Percentiles rank a stretch among this genome's conserved stretches.
Conservation (phyloP, 2,888 invertebrate species). For the Eilema caniola region DNA sequence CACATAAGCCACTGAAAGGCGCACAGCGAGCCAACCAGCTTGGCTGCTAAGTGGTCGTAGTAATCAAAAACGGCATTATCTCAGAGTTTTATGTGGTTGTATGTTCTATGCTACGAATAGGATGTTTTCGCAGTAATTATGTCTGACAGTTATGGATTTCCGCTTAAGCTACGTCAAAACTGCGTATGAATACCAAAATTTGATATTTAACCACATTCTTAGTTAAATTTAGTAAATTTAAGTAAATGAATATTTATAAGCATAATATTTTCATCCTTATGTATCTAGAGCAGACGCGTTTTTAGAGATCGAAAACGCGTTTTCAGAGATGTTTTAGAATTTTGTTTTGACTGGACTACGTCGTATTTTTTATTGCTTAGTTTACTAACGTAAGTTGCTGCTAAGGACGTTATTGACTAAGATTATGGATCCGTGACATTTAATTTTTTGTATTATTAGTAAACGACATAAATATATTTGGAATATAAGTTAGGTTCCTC, state of each 20-base stretch:
- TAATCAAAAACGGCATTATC: too few species aligned
- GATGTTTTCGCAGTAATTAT: constrained; percentile 15
- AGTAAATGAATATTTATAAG: constrained; percentile 14
- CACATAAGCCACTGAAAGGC: too few species aligned
- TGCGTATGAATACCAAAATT: constrained; percentile 5
- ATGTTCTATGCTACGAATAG: neutral
- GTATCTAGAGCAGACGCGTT: constrained; percentile 18
- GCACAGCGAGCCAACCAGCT: too few species aligned
- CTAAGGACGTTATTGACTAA: neutral
- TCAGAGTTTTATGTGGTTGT: neutral
- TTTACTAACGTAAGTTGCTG: neutral
- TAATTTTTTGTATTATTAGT: neutral
- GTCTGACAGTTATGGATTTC: constrained; percentile 25
- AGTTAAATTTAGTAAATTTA: constrained; percentile 9
- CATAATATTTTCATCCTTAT: neutral
- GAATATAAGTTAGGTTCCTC: neutral
- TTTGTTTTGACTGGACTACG: constrained; percentile 6
- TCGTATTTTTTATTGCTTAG: neutral
- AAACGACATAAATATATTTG: neutral
- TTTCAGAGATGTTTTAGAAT: neutral
- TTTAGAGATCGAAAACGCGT: neutral
- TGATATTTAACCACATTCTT: constrained; percentile 14
- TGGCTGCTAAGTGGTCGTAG: too few species aligned
- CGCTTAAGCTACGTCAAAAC: constrained; percentile 25
- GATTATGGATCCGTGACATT: neutral